phyloP scores from a whole-genome alignment of 2,113 vertebrate genomes.

The Phrynosoma blainvillii region DNA sequence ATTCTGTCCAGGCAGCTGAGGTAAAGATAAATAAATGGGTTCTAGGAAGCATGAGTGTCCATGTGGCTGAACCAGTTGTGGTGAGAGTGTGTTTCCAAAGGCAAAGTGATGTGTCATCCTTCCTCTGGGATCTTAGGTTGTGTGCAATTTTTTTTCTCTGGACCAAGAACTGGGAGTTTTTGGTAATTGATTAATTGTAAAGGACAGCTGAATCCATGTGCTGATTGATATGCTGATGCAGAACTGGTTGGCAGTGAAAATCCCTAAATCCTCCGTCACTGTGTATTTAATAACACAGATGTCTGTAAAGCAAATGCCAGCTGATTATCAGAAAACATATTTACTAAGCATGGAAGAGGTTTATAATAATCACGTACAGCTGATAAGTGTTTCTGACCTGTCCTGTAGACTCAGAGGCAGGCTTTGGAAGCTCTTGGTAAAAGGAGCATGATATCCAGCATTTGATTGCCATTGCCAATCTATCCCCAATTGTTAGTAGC shows the following conservation, averaged over 20 bases:
- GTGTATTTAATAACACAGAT: conserved; percentile 65
- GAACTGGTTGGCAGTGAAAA: conserved; percentile 43
- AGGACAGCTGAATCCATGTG: neutral
- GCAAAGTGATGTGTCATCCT: rapidly evolving
- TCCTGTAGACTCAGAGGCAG: conserved; percentile 43
- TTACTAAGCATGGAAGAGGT: conserved; percentile 53
- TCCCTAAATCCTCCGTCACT: conserved; percentile 60
- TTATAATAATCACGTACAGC: conserved; percentile 52
- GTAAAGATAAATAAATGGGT: conserved; percentile 68
- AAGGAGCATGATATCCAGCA: neutral
- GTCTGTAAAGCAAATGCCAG: conserved; percentile 70
- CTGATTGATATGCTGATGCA: conserved; percentile 7
- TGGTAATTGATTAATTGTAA: rapidly evolving
- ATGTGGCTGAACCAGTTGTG: conserved; percentile 37
- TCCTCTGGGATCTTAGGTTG: neutral
- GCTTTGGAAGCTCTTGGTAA: conserved; percentile 38
- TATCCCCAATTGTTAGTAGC: neutral
- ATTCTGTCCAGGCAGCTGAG: conserved; percentile 58
- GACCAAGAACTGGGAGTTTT: neutral
- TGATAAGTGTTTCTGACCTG: conserved; percentile 47
- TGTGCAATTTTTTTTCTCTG: neutral
- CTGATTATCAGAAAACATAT: conserved; percentile 71
- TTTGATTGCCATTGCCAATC: conserved; percentile 3
- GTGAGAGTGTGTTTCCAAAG: conserved; percentile 37
- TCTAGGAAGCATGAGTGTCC: conserved; percentile 25